Evolutionary conservation across 2,888 invertebrate species (phyloP), one percentile per base, ranked within the genome.

Genomic region (Tetramorium bicarinatum): DNA sequence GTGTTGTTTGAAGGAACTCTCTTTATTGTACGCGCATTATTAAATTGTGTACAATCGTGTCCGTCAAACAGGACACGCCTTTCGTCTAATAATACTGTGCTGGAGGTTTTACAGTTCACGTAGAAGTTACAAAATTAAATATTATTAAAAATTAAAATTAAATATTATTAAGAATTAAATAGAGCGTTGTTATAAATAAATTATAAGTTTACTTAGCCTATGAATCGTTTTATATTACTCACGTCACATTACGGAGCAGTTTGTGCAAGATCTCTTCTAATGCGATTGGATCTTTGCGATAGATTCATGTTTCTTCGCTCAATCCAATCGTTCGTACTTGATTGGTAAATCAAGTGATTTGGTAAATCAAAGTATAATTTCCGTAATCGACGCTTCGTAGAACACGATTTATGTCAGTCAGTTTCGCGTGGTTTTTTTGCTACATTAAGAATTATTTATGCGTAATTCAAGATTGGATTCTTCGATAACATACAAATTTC

Each of bases 1-100:
- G n/a, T 83, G 29, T 81, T 59, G 89, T 47, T 92, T 92, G 92
- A 94, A 94, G 94, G 94, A 94, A 94, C 94, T 94, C 91, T 93
- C 91, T 94, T 94, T 94, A 94, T 94, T 94, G 93, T 92, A 89
- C 91, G 91, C 89, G 87, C 82, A 91, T 90, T 84, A 77, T 85
- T 87, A 80, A 86, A 77, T 91, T 87, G 88, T 92, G 88, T 91
- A 92, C 90, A 91, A 88, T 89, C 87, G 87, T 87, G 88, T 82
- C 56, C 87, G 59, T 82, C 80, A 86, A 81, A 54, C 67, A 75
- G 75, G 66, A 62, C 85, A 82, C 85, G 81, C 86, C 81, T 85
- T 87, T 90, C 74, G 84, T 91, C 94, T 94, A 94, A 92, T 94
- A 94, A 94, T 94, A 94, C 94, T 94, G 94, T 91, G 91, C 88